These are phyloP conservation scores for Dastarcus helophoroides DNA, from an alignment of 2,888 invertebrate genomes.

Conservation along the genomic window DNA sequence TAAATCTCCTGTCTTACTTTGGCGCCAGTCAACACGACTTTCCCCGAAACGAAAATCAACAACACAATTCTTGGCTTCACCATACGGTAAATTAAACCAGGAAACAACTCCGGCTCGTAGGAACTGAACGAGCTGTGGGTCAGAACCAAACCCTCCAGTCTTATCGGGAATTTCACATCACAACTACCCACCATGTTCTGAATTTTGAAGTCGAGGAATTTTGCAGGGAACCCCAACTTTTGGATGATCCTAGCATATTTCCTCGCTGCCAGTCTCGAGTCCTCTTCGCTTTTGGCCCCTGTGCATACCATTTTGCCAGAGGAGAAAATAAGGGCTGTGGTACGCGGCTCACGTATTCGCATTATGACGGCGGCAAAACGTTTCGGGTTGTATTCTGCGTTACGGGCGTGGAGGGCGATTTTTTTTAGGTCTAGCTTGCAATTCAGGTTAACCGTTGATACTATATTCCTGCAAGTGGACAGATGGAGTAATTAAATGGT, in stretches of 20 bases:
- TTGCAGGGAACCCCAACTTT: constrained; percentile 66
- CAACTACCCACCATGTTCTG: constrained; percentile 83
- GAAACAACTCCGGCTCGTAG: constrained; percentile 76
- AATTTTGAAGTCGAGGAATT: constrained; percentile 69
- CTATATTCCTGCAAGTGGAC: constrained; percentile 86
- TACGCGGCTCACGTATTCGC: constrained; percentile 83
- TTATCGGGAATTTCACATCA: constrained; percentile 76
- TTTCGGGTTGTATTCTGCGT: constrained; percentile 98
- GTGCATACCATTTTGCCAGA: constrained; percentile 84
- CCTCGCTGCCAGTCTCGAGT: constrained; percentile 64
- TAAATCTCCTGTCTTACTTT: constrained; percentile 64
- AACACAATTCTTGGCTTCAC: constrained; percentile 71
- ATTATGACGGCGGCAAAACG: constrained; percentile 98
- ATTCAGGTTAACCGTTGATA: constrained; percentile 92
- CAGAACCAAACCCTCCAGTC: constrained; percentile 53
- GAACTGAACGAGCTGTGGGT: constrained; percentile 70
- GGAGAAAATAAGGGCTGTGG: constrained; percentile 72
- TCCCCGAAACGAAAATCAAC: constrained; percentile 76
- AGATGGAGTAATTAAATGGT: constrained; percentile 1
- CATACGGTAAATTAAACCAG: constrained; percentile 75
- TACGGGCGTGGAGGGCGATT: constrained; percentile 94
- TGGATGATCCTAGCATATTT: constrained; percentile 76
- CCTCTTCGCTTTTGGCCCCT: constrained; percentile 74
- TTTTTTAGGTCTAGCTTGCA: constrained; percentile 93
- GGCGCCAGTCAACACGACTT: constrained; percentile 72